A percentile compares a stretch with the other conserved stretches of the same genome.
Evolutionary conservation across 2,113 vertebrate genomes (phyloP).

Genomic region (Phylloscopus whistleri): DNA sequence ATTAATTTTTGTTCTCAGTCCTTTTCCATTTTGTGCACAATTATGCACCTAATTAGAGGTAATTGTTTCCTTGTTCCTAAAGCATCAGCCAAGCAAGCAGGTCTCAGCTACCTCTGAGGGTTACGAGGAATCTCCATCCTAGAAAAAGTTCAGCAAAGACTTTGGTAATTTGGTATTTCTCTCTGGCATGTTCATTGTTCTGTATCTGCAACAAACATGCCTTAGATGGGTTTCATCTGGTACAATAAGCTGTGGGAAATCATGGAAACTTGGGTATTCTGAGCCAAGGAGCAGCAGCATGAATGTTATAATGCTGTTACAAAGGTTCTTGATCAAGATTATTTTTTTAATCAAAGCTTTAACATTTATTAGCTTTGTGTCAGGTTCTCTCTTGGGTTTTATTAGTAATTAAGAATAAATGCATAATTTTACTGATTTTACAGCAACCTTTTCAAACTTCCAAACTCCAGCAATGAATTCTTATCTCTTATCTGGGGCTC

Average conservation of each 20-base stretch:
- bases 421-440: background rate
- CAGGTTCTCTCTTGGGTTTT: background rate
- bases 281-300: background rate
- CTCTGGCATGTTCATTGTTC: background rate
- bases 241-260: background rate
- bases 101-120: background rate
- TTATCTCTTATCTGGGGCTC: background rate
- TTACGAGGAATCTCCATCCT: background rate
- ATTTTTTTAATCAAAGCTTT: background rate
- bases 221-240: background rate
- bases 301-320: background rate
- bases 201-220: background rate
- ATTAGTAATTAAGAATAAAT: background rate
- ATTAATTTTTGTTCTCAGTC: background rate
- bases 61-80: slow-evolving; percentile 19
- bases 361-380: background rate
- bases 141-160: background rate
- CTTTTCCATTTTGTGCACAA: background rate
- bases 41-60: background rate
- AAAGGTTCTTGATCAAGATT: background rate
- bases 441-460: background rate
- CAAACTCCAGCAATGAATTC: background rate
- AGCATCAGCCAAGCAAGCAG: background rate
- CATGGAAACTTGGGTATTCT: background rate
- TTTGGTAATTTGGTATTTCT: background rate